These are phyloP conservation scores for Thripadectes ignobilis DNA, from an alignment of 2,797 vertebrate genomes.

Conservation along the genomic window DNA sequence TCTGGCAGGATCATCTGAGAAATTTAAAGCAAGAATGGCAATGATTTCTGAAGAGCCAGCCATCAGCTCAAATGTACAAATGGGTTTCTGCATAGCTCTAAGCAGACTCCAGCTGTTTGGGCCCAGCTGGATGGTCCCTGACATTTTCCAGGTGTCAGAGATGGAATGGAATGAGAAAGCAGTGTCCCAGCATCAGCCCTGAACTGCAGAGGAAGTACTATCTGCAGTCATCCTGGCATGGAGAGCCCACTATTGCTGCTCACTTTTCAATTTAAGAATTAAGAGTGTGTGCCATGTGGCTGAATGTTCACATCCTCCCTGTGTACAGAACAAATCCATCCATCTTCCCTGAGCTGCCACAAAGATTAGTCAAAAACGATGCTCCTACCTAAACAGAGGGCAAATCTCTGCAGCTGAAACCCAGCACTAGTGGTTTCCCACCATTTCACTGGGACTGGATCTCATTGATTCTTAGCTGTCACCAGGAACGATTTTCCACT, in stretches of 20 bases:
- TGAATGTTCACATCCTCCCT: neutral
- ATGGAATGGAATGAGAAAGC: neutral
- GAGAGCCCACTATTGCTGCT: neutral
- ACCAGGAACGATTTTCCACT: neutral
- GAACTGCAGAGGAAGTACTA: neutral
- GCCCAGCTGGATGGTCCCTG: neutral
- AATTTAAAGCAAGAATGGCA: neutral
- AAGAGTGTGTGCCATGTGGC: neutral
- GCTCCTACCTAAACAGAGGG: neutral
- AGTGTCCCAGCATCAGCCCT: neutral
- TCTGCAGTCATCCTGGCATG: neutral
- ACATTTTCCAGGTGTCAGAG: neutral
- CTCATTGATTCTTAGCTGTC: neutral
- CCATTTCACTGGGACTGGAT: neutral
- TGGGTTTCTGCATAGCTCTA: neutral
- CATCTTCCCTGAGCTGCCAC: neutral
- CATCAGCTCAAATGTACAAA: rapidly evolving
- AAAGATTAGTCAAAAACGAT: neutral
- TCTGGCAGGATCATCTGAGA: neutral
- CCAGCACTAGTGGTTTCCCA: neutral
- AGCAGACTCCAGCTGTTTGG: neutral
- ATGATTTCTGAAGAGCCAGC: neutral
- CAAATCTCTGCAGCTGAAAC: neutral
- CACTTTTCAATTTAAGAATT: too few relatives aligned
- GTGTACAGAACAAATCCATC: neutral